Conservation (phyloP, 2,113 vertebrate species). For the Arizona elegans region DNA sequence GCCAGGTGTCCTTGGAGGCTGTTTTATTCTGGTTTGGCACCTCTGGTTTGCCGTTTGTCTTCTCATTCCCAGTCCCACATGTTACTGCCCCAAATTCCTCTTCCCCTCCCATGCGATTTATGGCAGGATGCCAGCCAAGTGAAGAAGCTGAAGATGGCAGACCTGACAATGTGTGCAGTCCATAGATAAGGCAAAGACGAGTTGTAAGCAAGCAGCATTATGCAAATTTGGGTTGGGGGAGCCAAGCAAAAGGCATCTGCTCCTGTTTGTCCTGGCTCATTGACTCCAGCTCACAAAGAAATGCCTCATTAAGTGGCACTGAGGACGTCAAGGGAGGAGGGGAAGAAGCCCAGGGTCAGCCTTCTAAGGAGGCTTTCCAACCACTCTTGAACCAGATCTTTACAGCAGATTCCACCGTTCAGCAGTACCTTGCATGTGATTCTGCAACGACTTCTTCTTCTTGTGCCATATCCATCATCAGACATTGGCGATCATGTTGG, state of each 20-base stretch:
- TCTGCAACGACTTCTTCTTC: too few relatives aligned
- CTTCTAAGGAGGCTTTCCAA: not conserved
- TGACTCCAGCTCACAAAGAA: not conserved
- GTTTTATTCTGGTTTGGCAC: not conserved
- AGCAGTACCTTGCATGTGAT: too few relatives aligned
- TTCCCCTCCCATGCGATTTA: not conserved
- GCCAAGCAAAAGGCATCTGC: not conserved
- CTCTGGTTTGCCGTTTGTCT: not conserved
- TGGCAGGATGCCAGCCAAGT: not conserved
- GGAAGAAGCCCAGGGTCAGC: not conserved
- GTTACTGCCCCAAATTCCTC: not conserved
- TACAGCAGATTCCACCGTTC: not conserved
- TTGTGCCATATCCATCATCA: too few relatives aligned
- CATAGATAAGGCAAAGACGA: not conserved
- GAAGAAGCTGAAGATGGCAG: not conserved
- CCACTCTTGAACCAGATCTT: not conserved
- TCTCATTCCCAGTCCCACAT: too few relatives aligned
- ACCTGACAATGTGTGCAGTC: not conserved
- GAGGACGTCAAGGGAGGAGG: not conserved
- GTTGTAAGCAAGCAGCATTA: not conserved
- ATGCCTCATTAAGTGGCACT: not conserved
- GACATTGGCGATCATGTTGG: too few relatives aligned
- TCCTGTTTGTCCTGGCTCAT: not conserved
- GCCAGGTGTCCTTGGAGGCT: not conserved
- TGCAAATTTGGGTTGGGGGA: not conserved